Evolutionary conservation across 1,140 invertebrate genomes (phyloP), one percentile per base, ranked within the genome.

Genomic region (Anoplolepis gracilipes): DNA sequence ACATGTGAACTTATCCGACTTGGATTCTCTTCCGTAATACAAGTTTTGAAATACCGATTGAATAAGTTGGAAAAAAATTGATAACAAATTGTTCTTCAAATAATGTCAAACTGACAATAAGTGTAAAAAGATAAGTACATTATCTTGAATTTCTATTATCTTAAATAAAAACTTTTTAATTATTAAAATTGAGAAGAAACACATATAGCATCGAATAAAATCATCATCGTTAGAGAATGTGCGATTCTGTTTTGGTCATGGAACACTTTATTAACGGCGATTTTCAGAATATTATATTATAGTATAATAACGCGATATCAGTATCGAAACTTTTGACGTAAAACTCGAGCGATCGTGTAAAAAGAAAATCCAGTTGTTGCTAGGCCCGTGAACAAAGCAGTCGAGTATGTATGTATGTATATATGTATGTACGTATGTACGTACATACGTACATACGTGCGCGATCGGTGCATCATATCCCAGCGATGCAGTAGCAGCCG

Each of bases 291-390:
- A n/a, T n/a, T n/a, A n/a, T n/a, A n/a, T n/a, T n/a, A n/a, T n/a
- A n/a, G n/a, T n/a, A n/a, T n/a, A n/a, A n/a, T n/a, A n/a, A n/a
- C n/a, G n/a, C n/a, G n/a, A n/a, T n/a, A n/a, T n/a, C 16, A 28
- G 25, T 3, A n/a, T 16, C 13, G 55, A 5, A 53, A 10, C 49
- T 55, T 42, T 16, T 7, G 19, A 36, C 19, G 28, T 75, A 19
- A 57, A 62, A 49, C 8, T 39, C 22, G 25, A 39, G 67, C 22
- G 22, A 22, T 16, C 2, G 33, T 19, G 53, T 42, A 36, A 46
- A 36, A 36, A 6, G 33, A 64, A 84, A 84, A 76, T 33, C 61
- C 59, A 36, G 16, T 19, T 69, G 84, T 77, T 85, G 59, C 73
- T 78, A 67, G 33, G 46, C 53, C 53, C 25, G 22, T 77, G 59